phyloP scores from a whole-genome alignment of 2,797 vertebrate species.

The Momotus momota region DNA sequence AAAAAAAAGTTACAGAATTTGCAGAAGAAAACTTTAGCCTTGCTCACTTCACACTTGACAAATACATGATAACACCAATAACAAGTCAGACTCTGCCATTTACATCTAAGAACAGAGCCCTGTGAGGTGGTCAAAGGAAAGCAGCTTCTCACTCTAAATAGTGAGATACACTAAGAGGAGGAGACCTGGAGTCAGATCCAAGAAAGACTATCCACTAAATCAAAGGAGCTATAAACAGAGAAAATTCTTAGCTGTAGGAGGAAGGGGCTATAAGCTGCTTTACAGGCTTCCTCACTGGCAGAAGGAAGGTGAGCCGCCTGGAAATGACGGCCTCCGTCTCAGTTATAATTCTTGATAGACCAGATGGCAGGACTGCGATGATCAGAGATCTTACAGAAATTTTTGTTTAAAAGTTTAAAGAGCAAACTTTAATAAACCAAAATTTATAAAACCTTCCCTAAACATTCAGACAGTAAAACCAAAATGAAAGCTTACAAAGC shows the following conservation, averaged over 20 bases:
- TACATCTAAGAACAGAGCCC: neutral
- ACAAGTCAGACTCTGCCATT: neutral
- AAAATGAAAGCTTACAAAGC: neutral
- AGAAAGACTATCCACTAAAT: neutral
- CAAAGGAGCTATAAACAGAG: neutral
- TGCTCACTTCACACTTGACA: neutral
- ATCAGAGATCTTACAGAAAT: neutral
- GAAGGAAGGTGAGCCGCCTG: neutral
- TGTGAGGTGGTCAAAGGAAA: neutral
- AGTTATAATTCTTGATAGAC: neutral
- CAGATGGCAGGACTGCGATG: neutral
- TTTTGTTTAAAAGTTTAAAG: neutral
- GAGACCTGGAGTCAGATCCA: neutral
- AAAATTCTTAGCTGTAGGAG: accelerated
- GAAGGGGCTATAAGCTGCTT: neutral
- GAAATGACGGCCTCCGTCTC: neutral
- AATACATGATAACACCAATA: accelerated
- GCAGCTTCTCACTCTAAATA: neutral
- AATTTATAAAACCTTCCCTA: neutral
- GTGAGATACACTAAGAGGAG: neutral
- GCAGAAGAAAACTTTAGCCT: neutral
- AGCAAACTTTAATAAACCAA: neutral
- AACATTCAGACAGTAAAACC: neutral
- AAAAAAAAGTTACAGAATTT: neutral
- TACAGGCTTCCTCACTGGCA: neutral